Evolutionary conservation across 2,113 vertebrate species (phyloP).

Genomic region (Pseudorhombus dupliciocellatus): DNA sequence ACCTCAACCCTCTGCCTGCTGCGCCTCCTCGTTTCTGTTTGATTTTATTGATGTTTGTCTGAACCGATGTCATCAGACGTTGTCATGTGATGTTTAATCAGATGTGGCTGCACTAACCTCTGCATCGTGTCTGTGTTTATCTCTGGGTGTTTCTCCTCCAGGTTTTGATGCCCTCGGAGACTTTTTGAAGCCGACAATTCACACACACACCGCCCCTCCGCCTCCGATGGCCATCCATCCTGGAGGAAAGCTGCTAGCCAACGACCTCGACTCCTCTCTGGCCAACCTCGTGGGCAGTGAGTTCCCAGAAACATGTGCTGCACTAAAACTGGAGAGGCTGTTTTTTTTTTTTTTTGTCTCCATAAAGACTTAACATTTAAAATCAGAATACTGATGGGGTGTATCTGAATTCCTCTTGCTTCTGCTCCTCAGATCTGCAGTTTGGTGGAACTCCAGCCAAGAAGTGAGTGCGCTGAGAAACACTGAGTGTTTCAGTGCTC

Average conservation of each 20-base stretch:
- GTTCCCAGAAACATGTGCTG: constrained; percentile 37
- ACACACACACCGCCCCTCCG: constrained; percentile 73
- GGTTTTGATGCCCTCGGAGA: constrained; percentile 84
- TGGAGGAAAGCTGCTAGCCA: constrained; percentile 83
- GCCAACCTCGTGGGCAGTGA: constrained; percentile 91
- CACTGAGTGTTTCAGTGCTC: too few species aligned
- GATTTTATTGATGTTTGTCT: too few species aligned
- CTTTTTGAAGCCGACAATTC: constrained; percentile 85
- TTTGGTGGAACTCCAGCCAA: constrained; percentile 87
- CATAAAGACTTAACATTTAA: too few species aligned
- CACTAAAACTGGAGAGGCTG: not conserved
- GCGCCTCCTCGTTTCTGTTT: too few species aligned
- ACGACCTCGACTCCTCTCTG: constrained; percentile 88
- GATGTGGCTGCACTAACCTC: constrained; percentile 5
- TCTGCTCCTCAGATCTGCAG: constrained; percentile 84
- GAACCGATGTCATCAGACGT: too few species aligned
- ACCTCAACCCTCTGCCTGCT: too few species aligned
- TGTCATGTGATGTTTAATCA: too few species aligned
- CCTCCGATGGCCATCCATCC: constrained; percentile 75
- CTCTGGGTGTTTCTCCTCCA: constrained; percentile 41
- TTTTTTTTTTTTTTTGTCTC: too few species aligned
- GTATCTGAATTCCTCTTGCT: constrained; percentile 1
- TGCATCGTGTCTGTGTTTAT: not conserved
- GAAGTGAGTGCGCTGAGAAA: constrained; percentile 84
- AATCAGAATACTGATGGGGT: too few species aligned